Conservation (phyloP, 2,797 vertebrate species). For the Limosa lapponica region DNA sequence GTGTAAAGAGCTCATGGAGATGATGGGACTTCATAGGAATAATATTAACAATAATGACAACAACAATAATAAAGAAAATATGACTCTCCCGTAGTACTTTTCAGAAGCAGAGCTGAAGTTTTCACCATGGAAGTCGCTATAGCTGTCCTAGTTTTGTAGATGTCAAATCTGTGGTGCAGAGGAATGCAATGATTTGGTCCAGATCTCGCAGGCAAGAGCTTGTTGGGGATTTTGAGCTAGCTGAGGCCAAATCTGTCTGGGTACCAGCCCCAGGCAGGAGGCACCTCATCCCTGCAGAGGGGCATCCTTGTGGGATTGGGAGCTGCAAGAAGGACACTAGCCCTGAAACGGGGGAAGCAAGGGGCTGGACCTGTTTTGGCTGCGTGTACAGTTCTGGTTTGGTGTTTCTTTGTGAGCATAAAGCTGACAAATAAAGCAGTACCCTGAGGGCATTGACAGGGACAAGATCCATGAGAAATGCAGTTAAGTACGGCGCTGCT, state of each 20-base stretch:
- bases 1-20: neutral
- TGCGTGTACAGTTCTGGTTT: neutral
- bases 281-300: neutral
- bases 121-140: neutral
- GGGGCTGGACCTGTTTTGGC: neutral
- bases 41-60: neutral
- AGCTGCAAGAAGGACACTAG: neutral
- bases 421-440: neutral
- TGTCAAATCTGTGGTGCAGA: neutral
- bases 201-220: neutral
- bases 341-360: neutral
- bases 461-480: neutral
- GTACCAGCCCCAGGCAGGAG: neutral
- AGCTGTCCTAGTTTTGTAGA: neutral
- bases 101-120: neutral
- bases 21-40: neutral
- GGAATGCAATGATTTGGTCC: neutral
- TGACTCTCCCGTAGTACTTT: neutral
- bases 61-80: neutral
- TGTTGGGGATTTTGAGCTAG: neutral
- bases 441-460: neutral
- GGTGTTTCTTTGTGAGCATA: neutral
- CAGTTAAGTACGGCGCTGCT: accelerated
- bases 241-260: neutral
- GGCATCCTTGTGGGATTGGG: neutral